Percentiles rank a stretch among this genome's conserved stretches.
phyloP scores from a whole-genome alignment of 2,888 invertebrate genomes.

The Xiphydria camelus region DNA sequence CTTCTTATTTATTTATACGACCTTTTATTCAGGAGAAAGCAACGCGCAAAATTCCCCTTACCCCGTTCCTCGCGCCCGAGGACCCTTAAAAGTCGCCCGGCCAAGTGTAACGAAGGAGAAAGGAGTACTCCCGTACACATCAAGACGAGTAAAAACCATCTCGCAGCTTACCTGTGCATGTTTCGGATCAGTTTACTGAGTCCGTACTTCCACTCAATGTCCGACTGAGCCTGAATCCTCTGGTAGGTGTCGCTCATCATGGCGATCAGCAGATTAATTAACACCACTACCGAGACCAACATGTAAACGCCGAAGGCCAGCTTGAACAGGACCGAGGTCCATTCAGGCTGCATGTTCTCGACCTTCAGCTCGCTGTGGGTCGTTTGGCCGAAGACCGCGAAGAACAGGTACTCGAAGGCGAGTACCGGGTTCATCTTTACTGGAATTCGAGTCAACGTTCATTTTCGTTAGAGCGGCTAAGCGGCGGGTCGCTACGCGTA shows the following conservation, averaged over 20 bases:
- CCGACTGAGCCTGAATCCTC: conserved; percentile 91
- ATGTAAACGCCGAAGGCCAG: conserved; percentile 95
- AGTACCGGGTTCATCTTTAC: conserved; percentile 85
- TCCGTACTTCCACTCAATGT: conserved; percentile 81
- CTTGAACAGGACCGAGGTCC: conserved; percentile 87
- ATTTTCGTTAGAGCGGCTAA: conserved; percentile 22
- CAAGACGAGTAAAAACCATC: too few relatives aligned
- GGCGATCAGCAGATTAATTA: conserved; percentile 98
- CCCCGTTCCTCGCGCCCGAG: too few relatives aligned
- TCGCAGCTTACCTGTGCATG: conserved; percentile 69
- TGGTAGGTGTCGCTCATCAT: conserved; percentile 99
- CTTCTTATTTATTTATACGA: too few relatives aligned
- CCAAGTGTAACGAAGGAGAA: too few relatives aligned
- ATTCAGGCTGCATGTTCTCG: conserved; percentile 72
- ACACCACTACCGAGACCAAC: conserved; percentile 96
- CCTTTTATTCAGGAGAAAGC: too few relatives aligned
- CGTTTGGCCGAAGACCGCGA: conserved; percentile 95
- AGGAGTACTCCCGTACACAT: too few relatives aligned
- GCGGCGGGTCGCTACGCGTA: conserved; percentile 28
- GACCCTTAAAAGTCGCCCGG: too few relatives aligned
- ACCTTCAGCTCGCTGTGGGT: conserved; percentile 83
- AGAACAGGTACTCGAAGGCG: conserved; percentile 97
- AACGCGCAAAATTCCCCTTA: too few relatives aligned
- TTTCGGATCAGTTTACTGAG: conserved; percentile 75
- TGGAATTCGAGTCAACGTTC: conserved; percentile 58